Evolutionary conservation across 1,140 invertebrate species (phyloP).

Genomic region (Diachasma alloeum): DNA sequence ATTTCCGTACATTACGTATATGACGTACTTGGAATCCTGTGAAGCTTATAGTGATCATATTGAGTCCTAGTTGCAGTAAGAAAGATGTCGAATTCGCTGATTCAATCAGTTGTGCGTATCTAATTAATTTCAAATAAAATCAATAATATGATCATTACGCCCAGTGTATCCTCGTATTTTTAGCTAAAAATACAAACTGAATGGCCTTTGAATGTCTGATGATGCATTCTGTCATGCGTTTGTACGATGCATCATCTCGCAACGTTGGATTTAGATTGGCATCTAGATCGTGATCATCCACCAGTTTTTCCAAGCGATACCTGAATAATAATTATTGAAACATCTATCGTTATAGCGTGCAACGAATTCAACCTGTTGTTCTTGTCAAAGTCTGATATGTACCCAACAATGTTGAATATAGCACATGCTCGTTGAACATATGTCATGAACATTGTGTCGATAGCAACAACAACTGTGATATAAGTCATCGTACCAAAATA

Average conservation of each 20-base stretch:
- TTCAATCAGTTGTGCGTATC: conserved; percentile 39
- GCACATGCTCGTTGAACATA: conserved; percentile 42
- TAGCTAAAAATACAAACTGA: conserved; percentile 37
- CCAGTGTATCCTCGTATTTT: too few relatives aligned
- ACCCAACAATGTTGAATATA: conserved; percentile 44
- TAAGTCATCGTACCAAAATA: conserved; percentile 40
- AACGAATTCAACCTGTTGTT: neutral
- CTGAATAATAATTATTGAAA: conserved; percentile 22
- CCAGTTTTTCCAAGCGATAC: conserved; percentile 33
- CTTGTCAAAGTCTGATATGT: conserved; percentile 3
- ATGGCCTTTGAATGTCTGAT: conserved; percentile 37
- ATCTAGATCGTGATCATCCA: conserved; percentile 21
- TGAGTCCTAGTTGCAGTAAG: conserved; percentile 42
- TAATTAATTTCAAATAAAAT: too few relatives aligned
- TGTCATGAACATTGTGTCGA: conserved; percentile 38
- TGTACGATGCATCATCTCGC: conserved; percentile 26
- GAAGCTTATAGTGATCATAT: conserved; percentile 44
- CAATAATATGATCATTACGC: too few relatives aligned
- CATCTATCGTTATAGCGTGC: neutral
- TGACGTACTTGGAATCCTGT: conserved; percentile 44
- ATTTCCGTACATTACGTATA: too few relatives aligned
- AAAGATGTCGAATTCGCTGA: conserved; percentile 36
- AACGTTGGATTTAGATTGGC: conserved; percentile 29
- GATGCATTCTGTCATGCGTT: conserved; percentile 31
- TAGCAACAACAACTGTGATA: conserved; percentile 37